Base-by-base conservation (phyloP, 2,888 invertebrate species). In the Macrophya annulata region DNA sequence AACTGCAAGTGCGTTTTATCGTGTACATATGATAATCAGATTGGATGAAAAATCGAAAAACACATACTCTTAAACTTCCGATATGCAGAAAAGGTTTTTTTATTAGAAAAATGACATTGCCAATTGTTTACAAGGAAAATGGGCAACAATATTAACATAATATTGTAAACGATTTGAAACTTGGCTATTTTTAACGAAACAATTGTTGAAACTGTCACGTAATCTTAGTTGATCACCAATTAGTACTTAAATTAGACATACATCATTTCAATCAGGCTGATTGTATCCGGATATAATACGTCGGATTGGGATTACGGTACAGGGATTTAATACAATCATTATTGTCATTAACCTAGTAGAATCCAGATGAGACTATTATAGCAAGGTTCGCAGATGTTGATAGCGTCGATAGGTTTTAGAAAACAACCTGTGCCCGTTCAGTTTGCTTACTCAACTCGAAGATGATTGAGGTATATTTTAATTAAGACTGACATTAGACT, bases 401-500 rank as follows among this genome's bases (percentile, higher is more conserved):
- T 15, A 37, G 37, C 55, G 25, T 21, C 55, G 31, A 77, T 37
- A 77, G 17, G 12, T 55, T 51, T 31, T 31, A 48, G 48, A 55
- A 55, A 77, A 55, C 77, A 51, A 77, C 77, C 77, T 77, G 77
- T 55, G 17, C 71, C n/a, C 55, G 77, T 55, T 48, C 17, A 51
- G 77, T 37, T 77, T 37, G 31, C 31, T 25, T 15, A 17, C 55
- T 6, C 9, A n/a, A 25, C 17, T 21, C 43, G 21, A 3, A 48
- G 51, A 77, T 31, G 10, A 77, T 51, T 77, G 8, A 55, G 17
- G 40, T 10, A n/a, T 77, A n/a, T 31, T 31, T 55, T 55, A 8
- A 8, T 55, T 55, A 8, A 8, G 17, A 77, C 51, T 77, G 76
- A 51, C 51, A 77, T 77, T 9, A 21, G 72, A n/a, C 43, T 10